Evolutionary conservation across 1,140 invertebrate genomes (phyloP).

Genomic region (Drosophila lacteicornis): DNA sequence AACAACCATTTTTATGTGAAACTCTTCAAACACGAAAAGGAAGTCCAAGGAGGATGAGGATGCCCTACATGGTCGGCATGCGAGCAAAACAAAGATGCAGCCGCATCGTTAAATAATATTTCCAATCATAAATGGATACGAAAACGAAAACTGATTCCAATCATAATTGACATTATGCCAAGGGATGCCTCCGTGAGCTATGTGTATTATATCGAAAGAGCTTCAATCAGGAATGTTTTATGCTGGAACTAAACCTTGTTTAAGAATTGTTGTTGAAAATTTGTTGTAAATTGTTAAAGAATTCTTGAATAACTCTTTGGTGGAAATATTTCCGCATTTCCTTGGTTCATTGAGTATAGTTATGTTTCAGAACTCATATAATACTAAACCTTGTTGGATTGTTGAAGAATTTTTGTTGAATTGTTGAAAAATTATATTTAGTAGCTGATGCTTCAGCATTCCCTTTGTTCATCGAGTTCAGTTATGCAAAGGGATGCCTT

Average conservation of each 20-base stretch:
- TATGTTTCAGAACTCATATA: too few relatives aligned
- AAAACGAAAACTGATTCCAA: slow-evolving; percentile 8
- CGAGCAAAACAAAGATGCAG: slow-evolving; percentile 18
- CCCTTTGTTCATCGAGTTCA: too few relatives aligned
- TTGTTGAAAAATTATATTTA: too few relatives aligned
- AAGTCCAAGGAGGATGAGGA: slow-evolving; percentile 23
- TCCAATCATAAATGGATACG: slow-evolving; percentile 39
- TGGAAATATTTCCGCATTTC: too few relatives aligned
- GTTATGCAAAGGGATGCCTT: too few relatives aligned
- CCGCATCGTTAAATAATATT: slow-evolving; percentile 44
- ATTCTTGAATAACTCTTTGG: too few relatives aligned
- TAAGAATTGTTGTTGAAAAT: too few relatives aligned
- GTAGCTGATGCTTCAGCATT: too few relatives aligned
- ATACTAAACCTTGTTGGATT: too few relatives aligned
- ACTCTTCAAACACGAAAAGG: slow-evolving; percentile 53
- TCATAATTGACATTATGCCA: slow-evolving; percentile 25
- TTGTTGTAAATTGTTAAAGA: too few relatives aligned
- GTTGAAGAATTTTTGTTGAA: too few relatives aligned
- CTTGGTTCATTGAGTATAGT: too few relatives aligned
- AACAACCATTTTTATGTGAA: slow-evolving; percentile 53
- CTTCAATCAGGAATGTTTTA: not conserved
- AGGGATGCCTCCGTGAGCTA: not conserved
- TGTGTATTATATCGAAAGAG: not conserved
- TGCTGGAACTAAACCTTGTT: not conserved
- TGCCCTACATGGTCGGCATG: slow-evolving; percentile 32